Percentiles rank a stretch among this genome's conserved stretches.
phyloP scores from a whole-genome alignment of 2,888 invertebrate species.

The Phytoseiulus persimilis region DNA sequence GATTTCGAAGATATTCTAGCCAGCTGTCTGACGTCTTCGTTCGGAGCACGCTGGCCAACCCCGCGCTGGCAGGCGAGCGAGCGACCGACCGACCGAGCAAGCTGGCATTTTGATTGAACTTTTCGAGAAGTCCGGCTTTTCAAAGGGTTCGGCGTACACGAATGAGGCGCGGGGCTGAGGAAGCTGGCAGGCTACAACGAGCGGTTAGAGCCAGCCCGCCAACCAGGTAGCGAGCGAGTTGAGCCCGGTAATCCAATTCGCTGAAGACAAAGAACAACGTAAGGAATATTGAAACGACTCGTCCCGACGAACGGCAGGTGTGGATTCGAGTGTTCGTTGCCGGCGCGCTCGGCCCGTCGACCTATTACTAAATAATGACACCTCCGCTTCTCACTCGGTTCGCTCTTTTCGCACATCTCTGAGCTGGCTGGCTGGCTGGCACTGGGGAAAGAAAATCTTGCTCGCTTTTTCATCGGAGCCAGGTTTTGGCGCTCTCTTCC shows the following conservation, averaged over 20 bases:
- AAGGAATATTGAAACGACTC: conserved; percentile 5
- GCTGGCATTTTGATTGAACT: conserved; percentile 5
- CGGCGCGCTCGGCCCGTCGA: not conserved
- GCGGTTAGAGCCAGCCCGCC: not conserved
- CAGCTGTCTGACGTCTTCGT: not conserved
- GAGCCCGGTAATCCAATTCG: not conserved
- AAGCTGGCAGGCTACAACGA: not conserved
- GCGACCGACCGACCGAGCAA: not conserved
- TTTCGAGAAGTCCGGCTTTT: not conserved
- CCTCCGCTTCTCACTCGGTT: not conserved
- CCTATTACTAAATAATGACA: conserved; percentile 5
- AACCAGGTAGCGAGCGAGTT: not conserved
- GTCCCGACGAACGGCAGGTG: not conserved
- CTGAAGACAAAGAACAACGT: not conserved
- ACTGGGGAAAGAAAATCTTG: not conserved
- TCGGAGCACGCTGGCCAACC: not conserved
- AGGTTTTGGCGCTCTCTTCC: not conserved
- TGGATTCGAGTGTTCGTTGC: not conserved
- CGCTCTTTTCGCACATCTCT: not conserved
- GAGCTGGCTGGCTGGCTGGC: not conserved
- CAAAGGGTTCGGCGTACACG: not conserved
- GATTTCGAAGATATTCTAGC: not conserved
- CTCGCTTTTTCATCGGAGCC: not conserved
- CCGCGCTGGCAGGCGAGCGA: not conserved
- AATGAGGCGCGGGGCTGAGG: not conserved